Evolutionary conservation across 2,113 vertebrate species (phyloP).

Genomic region (Poicephalus meyeri): DNA sequence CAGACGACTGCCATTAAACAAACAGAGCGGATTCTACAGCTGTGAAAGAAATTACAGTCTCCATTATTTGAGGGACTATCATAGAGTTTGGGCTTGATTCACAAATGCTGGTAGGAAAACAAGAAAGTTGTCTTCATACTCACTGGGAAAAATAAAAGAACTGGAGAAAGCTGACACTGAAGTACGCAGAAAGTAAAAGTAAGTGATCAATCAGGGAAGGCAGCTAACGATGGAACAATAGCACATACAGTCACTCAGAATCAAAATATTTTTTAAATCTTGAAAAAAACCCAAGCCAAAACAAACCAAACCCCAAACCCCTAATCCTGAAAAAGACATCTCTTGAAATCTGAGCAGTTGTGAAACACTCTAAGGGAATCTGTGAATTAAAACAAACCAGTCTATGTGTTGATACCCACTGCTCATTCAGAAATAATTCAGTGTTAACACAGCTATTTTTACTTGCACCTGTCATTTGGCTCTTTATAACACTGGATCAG

Average conservation of each 20-base stretch:
- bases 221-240: background rate
- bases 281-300: background rate
- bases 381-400: background rate
- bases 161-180: background rate
- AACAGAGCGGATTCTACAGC: slow-evolving; percentile 43
- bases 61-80: background rate
- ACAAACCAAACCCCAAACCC: background rate
- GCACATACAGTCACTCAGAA: background rate
- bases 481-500: background rate
- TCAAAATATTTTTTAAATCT: background rate
- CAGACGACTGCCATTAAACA: slow-evolving; percentile 40
- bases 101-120: slow-evolving; percentile 22
- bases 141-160: background rate
- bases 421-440: background rate
- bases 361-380: background rate
- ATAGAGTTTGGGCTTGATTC: slow-evolving; percentile 5
- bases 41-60: slow-evolving; percentile 13
- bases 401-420: background rate
- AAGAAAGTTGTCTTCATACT: slow-evolving; percentile 37
- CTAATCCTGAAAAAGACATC: background rate
- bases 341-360: background rate
- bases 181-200: background rate
- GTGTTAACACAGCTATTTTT: background rate
- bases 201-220: background rate
- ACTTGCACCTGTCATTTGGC: background rate